Evolutionary conservation across 2,888 invertebrate genomes (phyloP), one percentile per base, ranked within the genome.

Genomic region (Cynaeus angustus): DNA sequence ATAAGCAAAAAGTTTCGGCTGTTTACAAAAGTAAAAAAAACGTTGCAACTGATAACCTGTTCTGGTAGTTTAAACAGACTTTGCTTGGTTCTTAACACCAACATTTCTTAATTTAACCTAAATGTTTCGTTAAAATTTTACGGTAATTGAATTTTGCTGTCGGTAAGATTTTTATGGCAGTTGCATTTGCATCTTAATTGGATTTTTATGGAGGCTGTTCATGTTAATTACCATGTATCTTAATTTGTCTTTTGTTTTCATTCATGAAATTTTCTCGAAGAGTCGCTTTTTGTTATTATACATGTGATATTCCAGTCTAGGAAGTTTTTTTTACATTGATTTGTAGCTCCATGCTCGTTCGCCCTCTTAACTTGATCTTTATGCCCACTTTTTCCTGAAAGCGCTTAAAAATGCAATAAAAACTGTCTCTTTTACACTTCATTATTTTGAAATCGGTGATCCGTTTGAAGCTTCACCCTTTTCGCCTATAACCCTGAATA

Each of bases 381-480:
- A 33, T 33, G 33, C 33, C 33, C 33, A 33, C 33, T 33, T 33
- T 33, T 33, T n/a, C 33, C 9, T 2, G 33, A 33, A 33, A n/a
- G 33, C 33, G 33, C 33, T 33, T 33, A 33, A 46, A 16, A 46
- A 26, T n/a, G 26, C 26, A 46, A 46, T 46, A 14, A 46, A 46
- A 46, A 13, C 13, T 46, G 46, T 46, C 46, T 1, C 26, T 10
- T 13, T 46, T 13, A 46, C 46, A 46, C 46, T 46, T 16, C 16
- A 46, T 46, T 46, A 16, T 46, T 46, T 46, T 10, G 12, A 6
- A 46, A 46, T 46, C 13, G 46, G 46, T 46, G 12, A n/a, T 46
- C 26, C 43, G 43, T 43, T 43, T 43, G 43, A 43, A 43, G 46
- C 46, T 46, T 46, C 46, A 26, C 46, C n/a, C 46, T 46, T 46